Conservation (phyloP, 2,797 vertebrate species). For the Epinephelus malabaricus region DNA sequence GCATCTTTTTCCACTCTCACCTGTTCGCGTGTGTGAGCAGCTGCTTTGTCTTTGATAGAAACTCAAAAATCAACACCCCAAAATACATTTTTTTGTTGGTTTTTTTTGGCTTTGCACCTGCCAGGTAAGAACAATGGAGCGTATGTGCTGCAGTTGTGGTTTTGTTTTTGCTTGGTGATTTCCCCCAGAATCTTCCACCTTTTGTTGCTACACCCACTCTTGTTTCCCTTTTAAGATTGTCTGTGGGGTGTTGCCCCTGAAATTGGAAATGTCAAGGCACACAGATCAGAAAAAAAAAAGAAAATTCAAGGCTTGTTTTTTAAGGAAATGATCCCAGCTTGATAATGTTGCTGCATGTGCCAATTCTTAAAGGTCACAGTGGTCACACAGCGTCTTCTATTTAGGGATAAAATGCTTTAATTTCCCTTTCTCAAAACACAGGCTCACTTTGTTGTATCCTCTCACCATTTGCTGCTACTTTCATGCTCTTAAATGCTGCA, state of each 20-base stretch:
- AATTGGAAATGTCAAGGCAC: slow-evolving; percentile 53
- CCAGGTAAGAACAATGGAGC: slow-evolving; percentile 10
- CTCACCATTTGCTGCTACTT: not conserved
- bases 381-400: slow-evolving; percentile 11
- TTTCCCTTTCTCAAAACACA: not conserved
- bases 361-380: slow-evolving; percentile 22
- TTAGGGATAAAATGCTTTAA: not conserved
- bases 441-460: slow-evolving; percentile 10
- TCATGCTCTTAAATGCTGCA: slow-evolving; percentile 45
- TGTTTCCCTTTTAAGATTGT: slow-evolving; percentile 70
- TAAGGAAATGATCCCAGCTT: not conserved
- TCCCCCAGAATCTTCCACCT: slow-evolving; percentile 48
- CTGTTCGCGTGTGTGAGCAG: not conserved
- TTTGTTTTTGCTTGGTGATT: slow-evolving; percentile 53
- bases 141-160: slow-evolving; percentile 1
- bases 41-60: not conserved
- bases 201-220: slow-evolving; percentile 66
- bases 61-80: not conserved
- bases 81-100: not conserved
- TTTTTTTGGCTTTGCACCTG: slow-evolving; percentile 4
- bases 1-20: slow-evolving; percentile 18
- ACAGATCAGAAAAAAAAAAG: not conserved
- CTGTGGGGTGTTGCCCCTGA: slow-evolving; percentile 62
- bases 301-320: slow-evolving; percentile 11
- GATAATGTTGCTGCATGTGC: not conserved